Base-by-base conservation (phyloP, 1,140 invertebrate genomes). In the Ylistrum balloti region DNA sequence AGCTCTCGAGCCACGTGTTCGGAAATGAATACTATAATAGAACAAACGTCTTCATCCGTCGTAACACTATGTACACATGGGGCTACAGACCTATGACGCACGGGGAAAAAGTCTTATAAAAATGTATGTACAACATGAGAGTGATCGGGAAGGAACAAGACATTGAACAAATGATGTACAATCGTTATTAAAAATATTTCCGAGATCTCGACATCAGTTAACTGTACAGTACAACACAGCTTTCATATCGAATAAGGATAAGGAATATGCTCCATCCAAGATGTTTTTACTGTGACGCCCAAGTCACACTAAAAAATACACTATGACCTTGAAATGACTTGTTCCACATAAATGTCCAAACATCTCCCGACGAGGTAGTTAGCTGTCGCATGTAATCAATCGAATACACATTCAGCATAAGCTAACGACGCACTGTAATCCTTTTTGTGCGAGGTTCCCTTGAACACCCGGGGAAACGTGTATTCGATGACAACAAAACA, bases 1-100 rank as follows among this genome's bases (percentile, higher is more conserved):
- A n/a, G 56, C 56, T 74, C 5, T 74, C 7, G 56, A 74, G 56
- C 56, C n/a, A 74, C 56, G 56, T 74, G 56, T 74, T 74, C 28
- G 56, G 56, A 74, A 74, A 74, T 74, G 56, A 74, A 74, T 74
- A 74, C 56, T 74, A 74, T 74, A 74, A n/a, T 74, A 74, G 56
- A 74, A 74, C n/a, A 28, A 28, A 45, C 41, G 41, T 45, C 17
- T n/a, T 74, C 56, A 74, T 74, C 56, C 56, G 17, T 74, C 56
- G 22, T 17, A 45, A 45, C 56, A 74, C 56, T 45, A 45, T 45
- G 35, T 45, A 45, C 41, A 45, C 7, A 38, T 5, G 41, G 17
- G 41, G 41, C 41, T 45, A 45, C 41, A 45, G 41, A 17, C 9
- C 41, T 45, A 45, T 0, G 41, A 38, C 5, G 13, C 35, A 38